Evolutionary conservation across 1,140 invertebrate species (phyloP).

Genomic region (Hydropsyche tenuis): DNA sequence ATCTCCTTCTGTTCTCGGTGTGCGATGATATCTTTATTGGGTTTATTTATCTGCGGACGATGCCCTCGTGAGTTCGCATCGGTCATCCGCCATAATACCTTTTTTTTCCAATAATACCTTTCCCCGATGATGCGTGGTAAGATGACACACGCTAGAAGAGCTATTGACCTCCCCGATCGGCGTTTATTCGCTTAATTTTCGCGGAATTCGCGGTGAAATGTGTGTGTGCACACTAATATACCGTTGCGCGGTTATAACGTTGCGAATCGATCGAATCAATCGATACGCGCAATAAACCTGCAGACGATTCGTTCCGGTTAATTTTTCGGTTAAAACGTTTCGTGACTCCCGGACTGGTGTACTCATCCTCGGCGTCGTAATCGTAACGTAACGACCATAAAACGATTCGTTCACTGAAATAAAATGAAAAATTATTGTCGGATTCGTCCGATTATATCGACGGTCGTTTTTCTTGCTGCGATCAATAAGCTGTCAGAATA

Average conservation of each 20-base stretch:
- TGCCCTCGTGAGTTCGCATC: background rate
- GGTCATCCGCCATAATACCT: background rate
- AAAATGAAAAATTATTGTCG: too few species aligned
- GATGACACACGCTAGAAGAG: background rate
- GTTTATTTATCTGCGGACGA: background rate
- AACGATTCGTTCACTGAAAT: too few species aligned
- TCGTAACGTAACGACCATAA: background rate
- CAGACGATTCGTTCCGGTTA: conserved; percentile 38
- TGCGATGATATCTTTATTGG: conserved; percentile 11
- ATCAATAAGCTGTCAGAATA: too few species aligned
- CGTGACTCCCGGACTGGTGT: conserved; percentile 22
- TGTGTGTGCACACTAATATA: background rate
- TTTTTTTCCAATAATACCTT: background rate
- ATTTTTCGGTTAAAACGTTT: conserved; percentile 40
- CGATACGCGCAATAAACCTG: conserved; percentile 17
- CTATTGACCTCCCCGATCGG: background rate
- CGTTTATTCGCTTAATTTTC: background rate
- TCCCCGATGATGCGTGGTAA: background rate
- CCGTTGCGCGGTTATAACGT: background rate
- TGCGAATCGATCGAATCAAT: conserved; percentile 23
- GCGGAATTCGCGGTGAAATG: background rate
- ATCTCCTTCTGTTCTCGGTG: background rate
- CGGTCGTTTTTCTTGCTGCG: too few species aligned
- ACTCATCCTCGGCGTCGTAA: background rate
- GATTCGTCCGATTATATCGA: too few species aligned